Percentiles rank a stretch among this genome's conserved stretches.
Conservation (phyloP, 30 jellyfish, hydroid and myxozoan genomes). For the Catostylus mosaicus region DNA sequence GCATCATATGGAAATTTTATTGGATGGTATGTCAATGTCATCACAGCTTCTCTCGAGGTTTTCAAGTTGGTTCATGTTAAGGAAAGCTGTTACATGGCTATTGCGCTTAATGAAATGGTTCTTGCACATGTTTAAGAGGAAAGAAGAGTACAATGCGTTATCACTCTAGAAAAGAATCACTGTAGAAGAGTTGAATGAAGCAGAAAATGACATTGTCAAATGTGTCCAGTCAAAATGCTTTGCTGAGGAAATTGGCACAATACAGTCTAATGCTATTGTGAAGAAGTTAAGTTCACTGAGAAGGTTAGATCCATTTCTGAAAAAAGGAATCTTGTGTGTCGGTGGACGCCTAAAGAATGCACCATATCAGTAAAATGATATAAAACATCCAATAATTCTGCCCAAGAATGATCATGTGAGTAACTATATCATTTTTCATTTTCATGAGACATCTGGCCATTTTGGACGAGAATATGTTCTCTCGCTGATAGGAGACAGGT, state of each 20-base stretch:
- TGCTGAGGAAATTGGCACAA: neutral
- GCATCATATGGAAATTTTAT: neutral
- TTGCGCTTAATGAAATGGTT: neutral
- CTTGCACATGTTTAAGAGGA: neutral
- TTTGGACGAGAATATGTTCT: slow-evolving; percentile 37
- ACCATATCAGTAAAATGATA: slow-evolving; percentile 1
- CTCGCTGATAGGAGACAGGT: slow-evolving; percentile 29
- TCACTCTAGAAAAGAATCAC: neutral
- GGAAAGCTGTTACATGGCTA: neutral
- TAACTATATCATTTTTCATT: slow-evolving; percentile 26
- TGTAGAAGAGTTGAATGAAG: neutral
- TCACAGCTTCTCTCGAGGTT: neutral
- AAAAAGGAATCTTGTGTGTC: slow-evolving; percentile 19
- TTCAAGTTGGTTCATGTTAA: neutral
- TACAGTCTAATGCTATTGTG: neutral
- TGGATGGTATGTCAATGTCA: neutral
- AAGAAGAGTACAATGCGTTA: neutral
- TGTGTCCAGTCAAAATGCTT: neutral
- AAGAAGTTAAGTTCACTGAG: neutral
- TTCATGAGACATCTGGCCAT: slow-evolving; percentile 23
- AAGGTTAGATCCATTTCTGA: slow-evolving; percentile 12
- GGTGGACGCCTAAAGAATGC: slow-evolving; percentile 39
- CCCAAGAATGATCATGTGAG: slow-evolving; percentile 37
- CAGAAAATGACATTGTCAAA: neutral
- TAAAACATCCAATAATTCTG: slow-evolving; percentile 13